phyloP scores from a whole-genome alignment of 23 tunicate species.

The Phallusia fumigata region DNA sequence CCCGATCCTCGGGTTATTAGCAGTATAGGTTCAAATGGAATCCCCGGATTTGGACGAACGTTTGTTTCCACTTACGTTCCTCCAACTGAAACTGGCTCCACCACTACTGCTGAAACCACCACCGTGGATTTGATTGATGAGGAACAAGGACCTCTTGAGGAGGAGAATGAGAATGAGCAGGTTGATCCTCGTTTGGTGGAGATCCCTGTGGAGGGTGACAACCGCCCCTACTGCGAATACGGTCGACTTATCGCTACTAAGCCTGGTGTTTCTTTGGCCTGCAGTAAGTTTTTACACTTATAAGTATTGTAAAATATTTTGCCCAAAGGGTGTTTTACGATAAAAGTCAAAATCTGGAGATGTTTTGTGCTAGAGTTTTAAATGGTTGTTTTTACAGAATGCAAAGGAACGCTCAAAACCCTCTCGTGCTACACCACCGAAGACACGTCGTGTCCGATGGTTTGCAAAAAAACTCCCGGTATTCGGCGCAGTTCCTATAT shows the following conservation, averaged over 20 bases:
- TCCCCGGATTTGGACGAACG: background rate
- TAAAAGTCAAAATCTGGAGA: too few species aligned
- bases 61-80: background rate
- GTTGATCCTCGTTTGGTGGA: too few species aligned
- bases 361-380: too few species aligned
- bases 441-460: background rate
- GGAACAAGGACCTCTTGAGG: background rate
- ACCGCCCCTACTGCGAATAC: background rate
- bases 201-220: background rate
- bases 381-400: background rate
- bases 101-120: background rate
- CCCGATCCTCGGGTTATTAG: background rate
- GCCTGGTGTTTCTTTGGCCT: background rate
- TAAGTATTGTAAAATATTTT: background rate
- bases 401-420: background rate
- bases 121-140: constrained; percentile 3
- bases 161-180: background rate
- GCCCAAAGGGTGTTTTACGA: too few species aligned
- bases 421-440: background rate
- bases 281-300: background rate
- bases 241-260: background rate
- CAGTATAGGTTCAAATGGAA: background rate
- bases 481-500: too few species aligned
- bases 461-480: background rate
- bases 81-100: background rate